phyloP scores from a whole-genome alignment of 2,113 vertebrate genomes.

The Hystrix brachyura region DNA sequence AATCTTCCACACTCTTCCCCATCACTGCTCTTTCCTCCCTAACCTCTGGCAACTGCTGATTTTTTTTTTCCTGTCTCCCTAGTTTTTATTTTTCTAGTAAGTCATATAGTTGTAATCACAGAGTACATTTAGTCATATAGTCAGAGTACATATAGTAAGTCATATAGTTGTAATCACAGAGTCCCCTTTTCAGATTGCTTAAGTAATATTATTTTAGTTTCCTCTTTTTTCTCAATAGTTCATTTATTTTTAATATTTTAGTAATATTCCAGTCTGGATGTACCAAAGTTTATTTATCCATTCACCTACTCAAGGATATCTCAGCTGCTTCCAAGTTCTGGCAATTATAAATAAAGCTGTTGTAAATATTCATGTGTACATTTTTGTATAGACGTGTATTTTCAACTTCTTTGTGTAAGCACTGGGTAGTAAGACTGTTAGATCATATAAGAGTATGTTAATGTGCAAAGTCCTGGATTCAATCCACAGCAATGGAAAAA shows the following conservation, averaged over 20 bases:
- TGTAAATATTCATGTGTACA: not conserved
- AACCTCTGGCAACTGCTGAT: not conserved
- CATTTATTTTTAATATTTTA: not conserved
- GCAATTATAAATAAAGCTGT: constrained; percentile 15
- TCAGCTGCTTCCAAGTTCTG: not conserved
- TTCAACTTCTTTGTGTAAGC: not conserved
- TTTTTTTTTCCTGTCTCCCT: not conserved
- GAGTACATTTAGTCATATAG: too few species aligned
- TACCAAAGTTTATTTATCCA: not conserved
- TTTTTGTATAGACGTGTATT: not conserved
- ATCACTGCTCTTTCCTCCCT: not conserved
- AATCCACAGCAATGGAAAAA: not conserved
- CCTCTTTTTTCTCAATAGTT: not conserved
- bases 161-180: not conserved
- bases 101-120: not conserved
- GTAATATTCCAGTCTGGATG: not conserved
- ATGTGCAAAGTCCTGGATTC: too few species aligned
- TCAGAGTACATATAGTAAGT: too few species aligned
- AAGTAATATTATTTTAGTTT: not conserved
- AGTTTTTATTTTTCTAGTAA: not conserved
- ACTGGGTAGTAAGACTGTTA: not conserved
- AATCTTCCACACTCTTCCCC: not conserved
- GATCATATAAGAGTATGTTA: not conserved
- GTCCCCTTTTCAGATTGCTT: not conserved
- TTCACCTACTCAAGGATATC: not conserved